Evolutionary conservation across 1,140 invertebrate species (phyloP), one percentile per base, ranked within the genome.

Genomic region (Condylostylus longicornis): DNA sequence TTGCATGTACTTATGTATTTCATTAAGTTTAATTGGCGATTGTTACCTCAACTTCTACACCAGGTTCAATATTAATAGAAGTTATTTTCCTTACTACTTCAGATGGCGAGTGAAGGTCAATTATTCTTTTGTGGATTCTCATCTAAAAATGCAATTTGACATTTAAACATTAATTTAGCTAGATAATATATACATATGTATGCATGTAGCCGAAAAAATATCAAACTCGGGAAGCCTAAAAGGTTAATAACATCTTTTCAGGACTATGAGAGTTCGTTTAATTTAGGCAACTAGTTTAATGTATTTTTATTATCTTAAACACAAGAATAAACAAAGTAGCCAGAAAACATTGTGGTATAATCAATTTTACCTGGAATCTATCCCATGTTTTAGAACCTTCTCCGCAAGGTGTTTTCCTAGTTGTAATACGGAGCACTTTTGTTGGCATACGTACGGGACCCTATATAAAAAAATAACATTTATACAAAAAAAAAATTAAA

Each of bases 351-450:
- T 14, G 38, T 0, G n/a, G 12, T 23, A 12, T 13, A 0, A 5
- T 2, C 2, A 7, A 39, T 41, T 48, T 35, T 37, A 61, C 58
- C 58, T 82, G 79, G 70, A 89, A 95, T 22, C 81, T 71, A 73
- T 99, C 95, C 96, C 96, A 99, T 36, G 96, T 99, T 66, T 99
- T 99, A 33, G 95, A 98, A 72, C 96, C 96, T 67, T 99, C 96
- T 76, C 96, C 96, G 64, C 96, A 99, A 63, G 96, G 96, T 22
- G 96, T 99, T 68, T 99, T 99, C 46, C 96, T 75, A 20, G 95
- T 98, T 18, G 96, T 99, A 61, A 99, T 98, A 48, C 95, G 77
- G 32, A 97, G 66, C 33, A 76, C 74, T 62, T 95, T 95, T 25
- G 90, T 97, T 22, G 93, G 93, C 82, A 97, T 89, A 49, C 91